Evolutionary conservation across 2,888 invertebrate genomes (phyloP).

Genomic region (Nomada lathburiana): DNA sequence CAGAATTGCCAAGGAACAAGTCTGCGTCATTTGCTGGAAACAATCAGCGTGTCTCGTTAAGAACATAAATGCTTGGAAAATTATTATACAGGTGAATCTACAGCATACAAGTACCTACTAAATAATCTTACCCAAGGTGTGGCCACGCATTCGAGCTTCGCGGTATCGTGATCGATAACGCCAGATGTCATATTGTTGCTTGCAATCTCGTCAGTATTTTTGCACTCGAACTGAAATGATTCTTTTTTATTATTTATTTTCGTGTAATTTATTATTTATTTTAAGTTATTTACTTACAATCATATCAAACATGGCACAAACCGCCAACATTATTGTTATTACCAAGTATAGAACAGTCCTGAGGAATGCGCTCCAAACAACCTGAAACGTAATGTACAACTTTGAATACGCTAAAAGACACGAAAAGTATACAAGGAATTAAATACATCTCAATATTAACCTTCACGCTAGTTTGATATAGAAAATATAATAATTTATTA

Average conservation of each 20-base stretch:
- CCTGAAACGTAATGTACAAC: conserved; percentile 60
- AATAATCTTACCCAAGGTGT: conserved; percentile 80
- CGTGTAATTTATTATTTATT: background rate
- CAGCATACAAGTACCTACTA: conserved; percentile 67
- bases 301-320: conserved; percentile 89
- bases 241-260: background rate
- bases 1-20: conserved; percentile 87
- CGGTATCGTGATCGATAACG: conserved; percentile 68
- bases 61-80: background rate
- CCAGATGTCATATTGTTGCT: conserved; percentile 75
- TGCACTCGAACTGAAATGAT: conserved; percentile 78
- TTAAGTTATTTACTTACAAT: conserved; percentile 70
- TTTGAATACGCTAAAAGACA: background rate
- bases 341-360: conserved; percentile 89
- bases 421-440: background rate
- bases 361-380: conserved; percentile 88
- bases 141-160: conserved; percentile 75
- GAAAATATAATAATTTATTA: conserved; percentile 85
- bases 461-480: conserved; percentile 86
- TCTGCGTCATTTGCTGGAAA: conserved; percentile 92
- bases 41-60: conserved; percentile 14
- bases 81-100: conserved; percentile 17
- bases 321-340: conserved; percentile 88
- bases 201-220: conserved; percentile 70
- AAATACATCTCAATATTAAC: conserved; percentile 55